A percentile compares a stretch with the other conserved stretches of the same genome.
phyloP scores from a whole-genome alignment of 2,113 vertebrate genomes.

The Apteryx mantelli region DNA sequence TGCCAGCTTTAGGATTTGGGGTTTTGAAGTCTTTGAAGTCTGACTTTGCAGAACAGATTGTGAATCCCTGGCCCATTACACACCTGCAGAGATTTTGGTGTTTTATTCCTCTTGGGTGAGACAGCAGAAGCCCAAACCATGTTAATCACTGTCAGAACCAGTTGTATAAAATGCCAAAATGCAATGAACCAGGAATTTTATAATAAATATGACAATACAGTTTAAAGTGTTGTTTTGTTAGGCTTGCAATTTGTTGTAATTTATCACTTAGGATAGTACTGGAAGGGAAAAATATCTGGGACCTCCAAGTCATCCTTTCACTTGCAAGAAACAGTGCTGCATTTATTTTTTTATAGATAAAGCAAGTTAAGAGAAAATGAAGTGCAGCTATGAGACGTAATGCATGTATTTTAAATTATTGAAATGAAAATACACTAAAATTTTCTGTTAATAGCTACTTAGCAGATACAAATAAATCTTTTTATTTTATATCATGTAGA shows the following conservation, averaged over 20 bases:
- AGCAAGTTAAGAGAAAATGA: neutral
- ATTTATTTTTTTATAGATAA: neutral
- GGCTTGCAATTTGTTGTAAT: slow-evolving; percentile 73
- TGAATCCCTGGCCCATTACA: slow-evolving; percentile 87
- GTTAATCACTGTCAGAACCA: slow-evolving; percentile 90
- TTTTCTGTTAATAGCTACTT: neutral
- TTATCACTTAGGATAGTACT: slow-evolving; percentile 65
- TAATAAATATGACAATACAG: slow-evolving; percentile 83
- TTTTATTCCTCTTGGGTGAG: slow-evolving; percentile 86
- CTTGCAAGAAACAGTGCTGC: neutral
- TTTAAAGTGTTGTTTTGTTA: slow-evolving; percentile 78
- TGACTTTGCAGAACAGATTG: slow-evolving; percentile 89
- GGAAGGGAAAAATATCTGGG: neutral
- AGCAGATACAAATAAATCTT: neutral
- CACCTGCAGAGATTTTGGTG: slow-evolving; percentile 84
- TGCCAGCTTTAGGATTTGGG: slow-evolving; percentile 77
- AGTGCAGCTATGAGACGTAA: neutral
- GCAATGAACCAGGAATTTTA: slow-evolving; percentile 78
- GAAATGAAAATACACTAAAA: neutral
- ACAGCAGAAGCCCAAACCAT: slow-evolving; percentile 79
- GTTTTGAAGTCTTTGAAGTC: slow-evolving; percentile 81
- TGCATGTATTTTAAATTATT: fast-evolving
- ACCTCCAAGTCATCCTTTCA: neutral
- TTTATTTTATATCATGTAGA: neutral
- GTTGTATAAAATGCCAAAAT: slow-evolving; percentile 86